A percentile compares a stretch with the other conserved stretches of the same genome.
These are phyloP conservation scores for Oryctolagus cuniculus DNA, from an alignment of 2,113 vertebrate species.

Conservation along the genomic window DNA sequence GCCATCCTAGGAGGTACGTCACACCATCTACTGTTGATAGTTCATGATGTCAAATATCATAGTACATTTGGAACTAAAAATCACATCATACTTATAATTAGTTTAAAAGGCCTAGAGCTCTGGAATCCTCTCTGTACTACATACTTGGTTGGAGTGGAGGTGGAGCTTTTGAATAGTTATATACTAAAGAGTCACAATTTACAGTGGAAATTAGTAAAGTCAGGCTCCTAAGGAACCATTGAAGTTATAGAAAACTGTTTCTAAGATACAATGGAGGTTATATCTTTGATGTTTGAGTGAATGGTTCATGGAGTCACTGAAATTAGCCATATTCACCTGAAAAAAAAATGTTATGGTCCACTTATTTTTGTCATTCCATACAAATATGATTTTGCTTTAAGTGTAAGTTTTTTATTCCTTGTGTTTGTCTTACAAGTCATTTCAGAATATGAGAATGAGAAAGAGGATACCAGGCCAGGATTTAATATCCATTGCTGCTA, in stretches of 20 bases:
- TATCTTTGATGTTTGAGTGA: not conserved
- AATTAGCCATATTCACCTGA: not conserved
- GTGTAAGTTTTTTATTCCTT: not conserved
- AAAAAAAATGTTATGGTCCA: not conserved
- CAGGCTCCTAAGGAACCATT: not conserved
- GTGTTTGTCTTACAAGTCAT: not conserved
- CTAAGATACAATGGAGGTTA: not conserved
- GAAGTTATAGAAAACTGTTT: not conserved
- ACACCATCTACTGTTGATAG: not conserved
- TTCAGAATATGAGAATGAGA: not conserved
- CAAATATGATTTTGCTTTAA: not conserved
- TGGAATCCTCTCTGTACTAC: not conserved
- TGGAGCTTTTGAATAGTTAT: not conserved
- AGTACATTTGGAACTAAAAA: constrained; percentile 10
- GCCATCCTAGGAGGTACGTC: not conserved
- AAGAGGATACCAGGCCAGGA: not conserved
- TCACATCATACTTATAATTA: not conserved
- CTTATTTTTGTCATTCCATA: not conserved
- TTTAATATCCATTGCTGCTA: not conserved
- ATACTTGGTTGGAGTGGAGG: not conserved
- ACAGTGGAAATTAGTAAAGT: not conserved
- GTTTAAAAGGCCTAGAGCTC: not conserved
- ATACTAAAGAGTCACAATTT: not conserved
- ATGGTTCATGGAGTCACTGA: not conserved
- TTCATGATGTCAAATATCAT: not conserved